These are phyloP conservation scores for Anguilla japonica DNA, from an alignment of 2,113 vertebrate genomes.

Conservation along the genomic window DNA sequence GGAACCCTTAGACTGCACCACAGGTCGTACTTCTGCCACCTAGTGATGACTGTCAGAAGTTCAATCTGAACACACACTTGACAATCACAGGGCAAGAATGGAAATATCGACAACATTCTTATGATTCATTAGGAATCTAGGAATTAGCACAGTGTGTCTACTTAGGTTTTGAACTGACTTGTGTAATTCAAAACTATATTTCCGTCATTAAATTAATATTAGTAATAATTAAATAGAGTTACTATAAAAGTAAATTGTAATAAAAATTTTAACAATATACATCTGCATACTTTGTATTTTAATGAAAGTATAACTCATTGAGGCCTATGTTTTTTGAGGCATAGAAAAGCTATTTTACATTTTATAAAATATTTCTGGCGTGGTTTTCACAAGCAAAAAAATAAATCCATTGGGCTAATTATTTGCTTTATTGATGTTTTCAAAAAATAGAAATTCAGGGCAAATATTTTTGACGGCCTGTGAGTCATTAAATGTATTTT, in stretches of 20 bases:
- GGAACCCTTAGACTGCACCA: background rate
- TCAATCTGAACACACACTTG: background rate
- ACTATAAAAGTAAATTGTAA: no score
- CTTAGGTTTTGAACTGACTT: background rate
- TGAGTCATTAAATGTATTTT: background rate
- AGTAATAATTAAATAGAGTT: no score
- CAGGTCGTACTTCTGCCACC: slow-evolving; percentile 39
- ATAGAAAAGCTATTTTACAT: no score
- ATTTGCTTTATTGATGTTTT: no score
- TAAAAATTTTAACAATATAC: background rate
- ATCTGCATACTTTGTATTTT: background rate
- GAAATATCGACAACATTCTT: background rate
- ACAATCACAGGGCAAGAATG: background rate
- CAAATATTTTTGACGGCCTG: no score
- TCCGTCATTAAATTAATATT: background rate
- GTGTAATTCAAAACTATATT: background rate
- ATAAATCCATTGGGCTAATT: no score
- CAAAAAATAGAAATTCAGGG: no score
- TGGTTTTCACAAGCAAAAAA: no score
- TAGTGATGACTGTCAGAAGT: slow-evolving; percentile 34
- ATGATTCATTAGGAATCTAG: no score
- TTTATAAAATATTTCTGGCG: no score
- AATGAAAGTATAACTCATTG: no score
- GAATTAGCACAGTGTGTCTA: background rate
- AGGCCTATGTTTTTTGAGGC: no score